Conservation (phyloP, 2,113 vertebrate species). For the Apteryx mantelli region DNA sequence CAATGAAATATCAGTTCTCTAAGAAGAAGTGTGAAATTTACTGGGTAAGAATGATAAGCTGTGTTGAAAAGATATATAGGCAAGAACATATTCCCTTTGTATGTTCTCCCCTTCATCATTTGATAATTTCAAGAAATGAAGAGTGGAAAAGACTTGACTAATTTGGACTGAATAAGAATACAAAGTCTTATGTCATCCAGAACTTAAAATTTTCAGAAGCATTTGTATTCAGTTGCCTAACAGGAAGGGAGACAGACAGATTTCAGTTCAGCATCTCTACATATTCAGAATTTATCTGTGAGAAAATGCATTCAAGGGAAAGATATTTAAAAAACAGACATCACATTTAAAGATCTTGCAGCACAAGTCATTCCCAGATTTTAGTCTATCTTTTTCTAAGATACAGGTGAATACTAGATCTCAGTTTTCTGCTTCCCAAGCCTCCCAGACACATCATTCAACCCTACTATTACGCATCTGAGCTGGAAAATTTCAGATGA, state of each 20-base stretch:
- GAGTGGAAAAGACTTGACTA: neutral
- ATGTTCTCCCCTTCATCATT: neutral
- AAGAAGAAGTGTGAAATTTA: neutral
- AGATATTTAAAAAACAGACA: neutral
- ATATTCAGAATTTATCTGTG: neutral
- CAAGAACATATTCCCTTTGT: neutral
- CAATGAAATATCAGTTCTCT: neutral
- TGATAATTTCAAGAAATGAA: neutral
- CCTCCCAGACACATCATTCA: neutral
- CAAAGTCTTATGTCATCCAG: neutral
- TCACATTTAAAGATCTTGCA: neutral
- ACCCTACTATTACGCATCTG: neutral
- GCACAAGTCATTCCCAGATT: neutral
- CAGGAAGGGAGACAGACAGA: neutral
- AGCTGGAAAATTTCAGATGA: neutral
- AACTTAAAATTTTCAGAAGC: neutral
- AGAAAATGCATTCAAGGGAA: neutral
- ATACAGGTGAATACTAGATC: neutral
- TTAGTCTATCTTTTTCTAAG: neutral
- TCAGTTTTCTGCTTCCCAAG: neutral
- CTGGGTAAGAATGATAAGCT: neutral
- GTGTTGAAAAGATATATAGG: neutral
- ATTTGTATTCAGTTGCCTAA: neutral
- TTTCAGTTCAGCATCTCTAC: neutral
- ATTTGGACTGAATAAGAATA: neutral